These are phyloP conservation scores for Platycnemis pennipes DNA, from an alignment of 2,888 invertebrate species.

Conservation along the genomic window DNA sequence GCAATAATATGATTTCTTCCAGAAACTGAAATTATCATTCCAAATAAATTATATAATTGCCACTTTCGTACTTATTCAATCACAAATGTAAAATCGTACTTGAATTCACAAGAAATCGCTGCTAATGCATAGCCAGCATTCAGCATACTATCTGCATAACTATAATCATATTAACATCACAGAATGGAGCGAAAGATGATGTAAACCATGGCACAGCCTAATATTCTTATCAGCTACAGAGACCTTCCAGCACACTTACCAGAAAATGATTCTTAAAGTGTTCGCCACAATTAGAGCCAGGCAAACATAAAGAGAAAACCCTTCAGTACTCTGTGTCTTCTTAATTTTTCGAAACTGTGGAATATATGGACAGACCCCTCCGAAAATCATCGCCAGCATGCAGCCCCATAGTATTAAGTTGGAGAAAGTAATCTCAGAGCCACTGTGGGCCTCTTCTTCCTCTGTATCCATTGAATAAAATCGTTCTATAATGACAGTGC, in stretches of 20 bases:
- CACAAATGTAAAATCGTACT: too few species aligned
- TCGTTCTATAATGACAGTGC: not conserved
- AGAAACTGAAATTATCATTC: too few species aligned
- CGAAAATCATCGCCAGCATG: constrained; percentile 95
- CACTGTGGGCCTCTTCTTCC: constrained; percentile 69
- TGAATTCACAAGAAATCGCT: too few species aligned
- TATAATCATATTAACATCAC: too few species aligned
- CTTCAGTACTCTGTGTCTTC: constrained; percentile 94
- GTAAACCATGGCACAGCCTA: too few species aligned
- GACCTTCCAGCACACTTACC: constrained; percentile 89
- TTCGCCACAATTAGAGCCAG: constrained; percentile 97
- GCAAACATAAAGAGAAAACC: constrained; percentile 98
- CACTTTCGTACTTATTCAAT: too few species aligned
- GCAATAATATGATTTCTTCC: too few species aligned
- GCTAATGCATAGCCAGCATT: too few species aligned
- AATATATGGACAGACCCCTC: constrained; percentile 97
- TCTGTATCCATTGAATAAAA: constrained; percentile 69
- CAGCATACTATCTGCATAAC: too few species aligned
- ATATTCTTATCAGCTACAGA: too few species aligned
- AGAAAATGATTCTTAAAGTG: constrained; percentile 97
- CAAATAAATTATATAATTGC: too few species aligned
- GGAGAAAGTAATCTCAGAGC: constrained; percentile 81
- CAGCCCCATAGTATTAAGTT: constrained; percentile 90
- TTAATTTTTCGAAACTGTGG: constrained; percentile 97
- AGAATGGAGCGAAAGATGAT: too few species aligned